Conservation (phyloP, 2,888 invertebrate species). For the Dicycla oo region DNA sequence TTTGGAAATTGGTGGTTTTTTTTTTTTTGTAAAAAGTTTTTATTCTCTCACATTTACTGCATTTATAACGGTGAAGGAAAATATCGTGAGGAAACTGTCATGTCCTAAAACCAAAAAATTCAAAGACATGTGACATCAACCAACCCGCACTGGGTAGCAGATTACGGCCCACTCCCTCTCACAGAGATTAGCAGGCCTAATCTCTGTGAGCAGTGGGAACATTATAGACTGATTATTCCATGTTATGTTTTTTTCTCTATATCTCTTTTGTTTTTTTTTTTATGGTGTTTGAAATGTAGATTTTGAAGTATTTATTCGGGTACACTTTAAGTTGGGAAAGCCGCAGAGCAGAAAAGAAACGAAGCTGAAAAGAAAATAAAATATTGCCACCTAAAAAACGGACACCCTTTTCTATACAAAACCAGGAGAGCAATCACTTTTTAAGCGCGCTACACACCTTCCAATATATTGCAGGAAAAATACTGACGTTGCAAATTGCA, state of each 20-base stretch:
- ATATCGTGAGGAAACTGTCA: neutral
- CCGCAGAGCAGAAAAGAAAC: neutral
- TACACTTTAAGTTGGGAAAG: neutral
- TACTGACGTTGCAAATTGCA: slow-evolving; percentile 59
- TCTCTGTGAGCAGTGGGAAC: neutral
- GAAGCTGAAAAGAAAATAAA: slow-evolving; percentile 14
- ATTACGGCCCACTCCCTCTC: too few relatives aligned
- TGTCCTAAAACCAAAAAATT: too few relatives aligned
- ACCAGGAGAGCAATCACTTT: slow-evolving; percentile 35
- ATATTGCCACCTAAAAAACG: slow-evolving; percentile 14
- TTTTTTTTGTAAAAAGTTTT: too few relatives aligned
- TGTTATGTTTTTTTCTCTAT: neutral
- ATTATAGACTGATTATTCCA: neutral
- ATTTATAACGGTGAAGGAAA: neutral
- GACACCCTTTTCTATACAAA: slow-evolving; percentile 12
- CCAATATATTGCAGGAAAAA: slow-evolving; percentile 46
- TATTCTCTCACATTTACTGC: neutral
- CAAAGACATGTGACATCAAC: too few relatives aligned
- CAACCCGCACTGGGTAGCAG: neutral
- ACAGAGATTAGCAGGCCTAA: too few relatives aligned
- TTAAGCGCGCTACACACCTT: slow-evolving; percentile 49
- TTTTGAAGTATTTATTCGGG: neutral
- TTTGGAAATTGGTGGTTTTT: too few relatives aligned
- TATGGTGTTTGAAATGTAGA: too few relatives aligned
- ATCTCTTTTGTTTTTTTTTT: neutral